These are phyloP conservation scores for Drosophila biarmipes DNA, from an alignment of 1,140 invertebrate genomes.

Conservation along the genomic window DNA sequence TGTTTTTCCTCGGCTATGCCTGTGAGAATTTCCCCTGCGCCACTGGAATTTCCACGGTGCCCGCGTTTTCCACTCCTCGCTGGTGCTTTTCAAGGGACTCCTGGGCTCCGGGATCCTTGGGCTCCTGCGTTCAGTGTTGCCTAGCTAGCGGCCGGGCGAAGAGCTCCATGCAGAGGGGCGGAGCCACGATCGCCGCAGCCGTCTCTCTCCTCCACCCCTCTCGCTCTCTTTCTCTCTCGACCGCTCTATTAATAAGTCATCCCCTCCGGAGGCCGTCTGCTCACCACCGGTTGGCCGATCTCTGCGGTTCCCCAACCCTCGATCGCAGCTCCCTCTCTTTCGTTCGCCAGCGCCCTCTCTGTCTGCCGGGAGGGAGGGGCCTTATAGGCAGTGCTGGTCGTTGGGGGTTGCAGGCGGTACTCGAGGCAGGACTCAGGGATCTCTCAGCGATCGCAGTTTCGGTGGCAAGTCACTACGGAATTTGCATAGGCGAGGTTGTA, in stretches of 20 bases:
- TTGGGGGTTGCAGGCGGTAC: slow-evolving; percentile 11
- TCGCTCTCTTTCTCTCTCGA: background rate
- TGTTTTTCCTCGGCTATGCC: background rate
- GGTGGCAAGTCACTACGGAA: background rate
- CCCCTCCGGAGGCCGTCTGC: slow-evolving; percentile 50
- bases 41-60: slow-evolving; percentile 49
- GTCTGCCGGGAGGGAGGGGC: slow-evolving; percentile 18
- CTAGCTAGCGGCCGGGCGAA: slow-evolving; percentile 39
- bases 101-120: slow-evolving; percentile 2
- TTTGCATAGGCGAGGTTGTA: slow-evolving; percentile 2
- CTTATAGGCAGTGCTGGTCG: slow-evolving; percentile 18
- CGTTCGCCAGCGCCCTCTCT: background rate
- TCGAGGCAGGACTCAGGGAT: background rate
- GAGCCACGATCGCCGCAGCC: slow-evolving; percentile 22
- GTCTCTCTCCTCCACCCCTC: slow-evolving; percentile 3
- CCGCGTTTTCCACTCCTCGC: background rate
- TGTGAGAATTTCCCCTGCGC: slow-evolving; percentile 32
- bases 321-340: background rate
- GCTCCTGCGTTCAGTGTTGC: slow-evolving; percentile 61
- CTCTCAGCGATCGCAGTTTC: background rate
- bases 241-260: slow-evolving; percentile 71
- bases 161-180: slow-evolving; percentile 25
- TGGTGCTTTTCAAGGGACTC: slow-evolving; percentile 6
- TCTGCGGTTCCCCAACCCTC: slow-evolving; percentile 16
- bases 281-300: slow-evolving; percentile 44